Percentiles rank a stretch among this genome's conserved stretches.
These are phyloP conservation scores for Serranus cabrilla DNA, from an alignment of 2,797 vertebrate species.

Conservation along the genomic window DNA sequence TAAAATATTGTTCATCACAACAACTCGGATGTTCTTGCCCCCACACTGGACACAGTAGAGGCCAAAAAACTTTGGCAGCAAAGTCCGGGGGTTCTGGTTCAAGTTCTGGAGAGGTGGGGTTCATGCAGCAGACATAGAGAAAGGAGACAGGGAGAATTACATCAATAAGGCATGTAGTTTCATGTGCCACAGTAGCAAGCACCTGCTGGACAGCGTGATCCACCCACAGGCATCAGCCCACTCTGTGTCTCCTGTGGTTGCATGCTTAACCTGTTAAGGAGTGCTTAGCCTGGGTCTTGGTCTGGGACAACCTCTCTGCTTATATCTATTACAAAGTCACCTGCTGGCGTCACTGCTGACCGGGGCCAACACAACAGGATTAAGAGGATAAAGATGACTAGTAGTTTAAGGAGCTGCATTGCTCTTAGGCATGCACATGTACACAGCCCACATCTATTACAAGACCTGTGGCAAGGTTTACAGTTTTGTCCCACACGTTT, in stretches of 20 bases:
- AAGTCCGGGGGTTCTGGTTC: conserved; percentile 96
- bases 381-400: conserved; percentile 68
- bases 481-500: neutral
- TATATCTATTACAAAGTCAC: conserved; percentile 52
- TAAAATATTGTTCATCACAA: conserved; percentile 98
- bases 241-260: conserved; percentile 6
- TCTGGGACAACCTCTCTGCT: conserved; percentile 33
- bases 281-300: conserved; percentile 35
- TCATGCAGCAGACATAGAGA: neutral
- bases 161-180: neutral
- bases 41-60: conserved; percentile 97
- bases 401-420: conserved; percentile 45
- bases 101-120: conserved; percentile 87
- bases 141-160: neutral
- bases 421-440: conserved; percentile 27
- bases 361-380: conserved; percentile 58
- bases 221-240: conserved; percentile 19
- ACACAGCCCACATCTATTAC: conserved; percentile 8
- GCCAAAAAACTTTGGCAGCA: conserved; percentile 98
- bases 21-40: conserved; percentile 96
- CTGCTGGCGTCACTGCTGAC: conserved; percentile 62
- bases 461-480: neutral
- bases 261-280: conserved; percentile 58
- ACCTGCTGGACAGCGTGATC: conserved; percentile 62
- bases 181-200: neutral